A percentile compares a stretch with the other conserved stretches of the same genome.
phyloP scores from a whole-genome alignment of 2,113 vertebrate species.

The Apteryx owenii region DNA sequence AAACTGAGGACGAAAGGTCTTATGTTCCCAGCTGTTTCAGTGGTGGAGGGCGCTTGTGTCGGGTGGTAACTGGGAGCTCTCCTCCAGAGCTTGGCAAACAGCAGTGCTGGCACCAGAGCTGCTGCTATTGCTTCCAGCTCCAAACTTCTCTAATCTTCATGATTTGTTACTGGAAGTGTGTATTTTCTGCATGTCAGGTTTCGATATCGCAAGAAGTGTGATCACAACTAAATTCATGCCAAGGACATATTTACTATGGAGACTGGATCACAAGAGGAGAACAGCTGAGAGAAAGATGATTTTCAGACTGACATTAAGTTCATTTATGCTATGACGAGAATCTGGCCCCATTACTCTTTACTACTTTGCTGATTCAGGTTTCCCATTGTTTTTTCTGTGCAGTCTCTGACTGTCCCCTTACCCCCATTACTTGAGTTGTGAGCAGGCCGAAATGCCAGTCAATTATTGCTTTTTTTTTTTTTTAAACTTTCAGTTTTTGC shows the following conservation, averaged over 20 bases:
- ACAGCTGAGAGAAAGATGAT: background rate
- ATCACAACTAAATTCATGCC: constrained; percentile 43
- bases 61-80: background rate
- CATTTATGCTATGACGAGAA: background rate
- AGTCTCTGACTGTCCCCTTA: background rate
- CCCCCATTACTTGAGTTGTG: background rate
- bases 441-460: background rate
- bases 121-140: background rate
- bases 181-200: constrained; percentile 54
- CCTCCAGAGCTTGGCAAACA: constrained; percentile 5
- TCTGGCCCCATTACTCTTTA: background rate
- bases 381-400: background rate
- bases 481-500: background rate
- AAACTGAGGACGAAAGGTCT: background rate
- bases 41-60: background rate
- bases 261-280: background rate
- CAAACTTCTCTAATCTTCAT: background rate
- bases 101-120: constrained; percentile 8
- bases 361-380: background rate
- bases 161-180: background rate
- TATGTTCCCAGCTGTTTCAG: background rate
- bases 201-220: constrained; percentile 33
- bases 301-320: background rate
- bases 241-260: background rate
- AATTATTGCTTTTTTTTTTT: background rate